Conservation (phyloP, 2,888 invertebrate genomes). For the Scaeva pyrastri region DNA sequence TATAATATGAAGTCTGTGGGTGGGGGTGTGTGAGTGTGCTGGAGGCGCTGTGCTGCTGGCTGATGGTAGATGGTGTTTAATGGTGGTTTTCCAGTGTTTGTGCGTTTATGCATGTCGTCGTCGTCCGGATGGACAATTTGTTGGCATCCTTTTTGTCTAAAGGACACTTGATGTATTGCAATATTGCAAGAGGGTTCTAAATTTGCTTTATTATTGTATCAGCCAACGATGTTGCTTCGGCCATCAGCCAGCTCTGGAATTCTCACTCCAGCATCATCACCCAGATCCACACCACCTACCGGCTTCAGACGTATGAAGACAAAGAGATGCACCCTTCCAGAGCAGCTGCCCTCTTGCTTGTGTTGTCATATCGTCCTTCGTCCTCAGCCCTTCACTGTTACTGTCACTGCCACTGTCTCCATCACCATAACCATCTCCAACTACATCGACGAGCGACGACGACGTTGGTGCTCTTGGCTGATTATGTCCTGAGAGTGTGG, state of each 20-base stretch:
- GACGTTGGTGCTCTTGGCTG: slow-evolving; percentile 41
- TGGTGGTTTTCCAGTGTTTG: slow-evolving; percentile 33
- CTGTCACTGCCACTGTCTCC: neutral
- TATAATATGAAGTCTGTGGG: neutral
- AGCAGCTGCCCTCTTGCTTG: neutral
- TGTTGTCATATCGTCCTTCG: slow-evolving; percentile 1
- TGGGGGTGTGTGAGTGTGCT: neutral
- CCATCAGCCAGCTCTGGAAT: neutral
- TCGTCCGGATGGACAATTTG: slow-evolving; percentile 66
- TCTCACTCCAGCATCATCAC: neutral
- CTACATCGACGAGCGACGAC: too few relatives aligned
- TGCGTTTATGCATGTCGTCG: slow-evolving; percentile 51
- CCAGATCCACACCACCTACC: too few relatives aligned
- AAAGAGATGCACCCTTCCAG: slow-evolving; percentile 53
- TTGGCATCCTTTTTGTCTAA: slow-evolving; percentile 68
- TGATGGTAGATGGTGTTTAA: too few relatives aligned
- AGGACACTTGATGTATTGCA: slow-evolving; percentile 71
- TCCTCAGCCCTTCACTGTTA: neutral
- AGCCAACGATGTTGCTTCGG: slow-evolving; percentile 52
- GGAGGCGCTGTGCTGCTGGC: neutral
- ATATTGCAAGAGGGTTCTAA: slow-evolving; percentile 63
- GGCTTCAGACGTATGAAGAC: slow-evolving; percentile 33
- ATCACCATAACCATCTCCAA: neutral
- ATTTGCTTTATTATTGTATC: slow-evolving; percentile 73
- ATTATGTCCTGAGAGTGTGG: slow-evolving; percentile 51